Conservation (phyloP, 23 tunicate genomes). For the Diplosoma virens region DNA sequence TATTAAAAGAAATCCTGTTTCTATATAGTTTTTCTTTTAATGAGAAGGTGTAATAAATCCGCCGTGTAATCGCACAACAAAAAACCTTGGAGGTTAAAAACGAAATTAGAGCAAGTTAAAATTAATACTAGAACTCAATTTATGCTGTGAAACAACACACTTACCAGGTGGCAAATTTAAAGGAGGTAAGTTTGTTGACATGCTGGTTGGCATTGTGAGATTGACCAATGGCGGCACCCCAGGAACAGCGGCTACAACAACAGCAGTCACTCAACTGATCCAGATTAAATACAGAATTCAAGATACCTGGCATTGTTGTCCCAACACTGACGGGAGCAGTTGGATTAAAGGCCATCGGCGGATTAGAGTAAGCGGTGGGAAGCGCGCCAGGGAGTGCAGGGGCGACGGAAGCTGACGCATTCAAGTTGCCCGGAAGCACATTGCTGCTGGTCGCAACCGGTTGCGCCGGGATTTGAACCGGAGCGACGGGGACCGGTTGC, state of each 20-base stretch:
- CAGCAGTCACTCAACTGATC: too few species aligned
- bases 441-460: conserved; percentile 76
- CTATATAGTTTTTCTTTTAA: too few species aligned
- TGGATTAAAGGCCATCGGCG: background rate
- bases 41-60: too few species aligned
- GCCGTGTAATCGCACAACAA: too few species aligned
- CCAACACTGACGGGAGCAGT: conserved; percentile 1
- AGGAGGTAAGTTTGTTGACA: conserved; percentile 32
- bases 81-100: too few species aligned
- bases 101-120: too few species aligned
- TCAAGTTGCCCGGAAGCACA: conserved; percentile 79
- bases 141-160: too few species aligned
- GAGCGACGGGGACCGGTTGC: background rate
- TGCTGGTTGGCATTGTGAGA: conserved; percentile 58
- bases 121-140: too few species aligned
- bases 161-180: conserved; percentile 48
- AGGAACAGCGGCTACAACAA: conserved; percentile 22
- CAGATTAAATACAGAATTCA: too few species aligned
- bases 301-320: conserved; percentile 41
- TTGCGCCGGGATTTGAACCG: conserved; percentile 6
- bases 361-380: background rate
- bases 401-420: background rate
- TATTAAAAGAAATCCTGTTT: too few species aligned
- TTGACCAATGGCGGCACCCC: conserved; percentile 58
- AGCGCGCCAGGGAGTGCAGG: background rate